Evolutionary conservation across 2,797 vertebrate genomes (phyloP).

Genomic region (Alectoris magna): DNA sequence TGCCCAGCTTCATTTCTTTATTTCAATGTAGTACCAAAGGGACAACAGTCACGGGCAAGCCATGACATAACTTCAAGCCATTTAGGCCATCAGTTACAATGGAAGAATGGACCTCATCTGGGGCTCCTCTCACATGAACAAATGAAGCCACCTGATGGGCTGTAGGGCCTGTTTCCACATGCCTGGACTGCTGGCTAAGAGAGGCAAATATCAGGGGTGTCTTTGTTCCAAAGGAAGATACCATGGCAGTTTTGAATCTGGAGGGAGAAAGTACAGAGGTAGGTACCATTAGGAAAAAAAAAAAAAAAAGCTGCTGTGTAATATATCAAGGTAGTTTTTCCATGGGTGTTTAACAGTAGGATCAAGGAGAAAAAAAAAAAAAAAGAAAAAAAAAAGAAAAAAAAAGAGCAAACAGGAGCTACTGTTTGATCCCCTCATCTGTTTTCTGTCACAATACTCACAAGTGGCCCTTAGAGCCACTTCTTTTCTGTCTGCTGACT

Average conservation of each 20-base stretch:
- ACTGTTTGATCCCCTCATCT: background rate
- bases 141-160: background rate
- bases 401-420: background rate
- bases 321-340: background rate
- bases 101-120: background rate
- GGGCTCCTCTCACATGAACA: background rate
- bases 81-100: background rate
- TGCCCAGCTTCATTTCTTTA: background rate
- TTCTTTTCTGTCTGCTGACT: background rate
- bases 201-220: background rate
- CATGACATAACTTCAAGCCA: background rate
- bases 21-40: background rate
- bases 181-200: background rate
- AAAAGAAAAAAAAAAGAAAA: background rate
- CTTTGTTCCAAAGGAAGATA: background rate
- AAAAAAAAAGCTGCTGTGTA: background rate
- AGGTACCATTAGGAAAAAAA: background rate
- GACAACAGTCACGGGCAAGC: fast-evolving
- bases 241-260: fast-evolving
- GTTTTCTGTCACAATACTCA: background rate
- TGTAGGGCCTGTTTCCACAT: background rate
- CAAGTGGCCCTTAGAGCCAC: background rate
- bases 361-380: background rate
- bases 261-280: background rate
- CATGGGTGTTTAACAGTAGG: background rate